These are phyloP conservation scores for Bursaphelenchus mucronatus DNA, from an alignment of 1,140 invertebrate genomes.

Conservation along the genomic window DNA sequence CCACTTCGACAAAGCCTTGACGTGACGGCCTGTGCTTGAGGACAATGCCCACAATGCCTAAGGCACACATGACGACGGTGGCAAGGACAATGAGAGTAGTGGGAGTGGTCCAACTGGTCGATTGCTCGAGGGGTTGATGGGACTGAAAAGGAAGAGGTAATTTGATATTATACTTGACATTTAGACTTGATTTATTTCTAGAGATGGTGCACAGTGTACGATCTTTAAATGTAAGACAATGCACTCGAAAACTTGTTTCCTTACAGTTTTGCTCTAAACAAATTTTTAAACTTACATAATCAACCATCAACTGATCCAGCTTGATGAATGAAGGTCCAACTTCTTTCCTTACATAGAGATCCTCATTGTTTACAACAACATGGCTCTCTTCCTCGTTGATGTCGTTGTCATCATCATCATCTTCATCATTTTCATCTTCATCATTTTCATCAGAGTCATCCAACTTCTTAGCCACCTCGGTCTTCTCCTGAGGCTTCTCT, in stretches of 20 bases:
- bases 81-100: conserved; percentile 6
- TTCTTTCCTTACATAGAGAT: conserved; percentile 37
- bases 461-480: conserved; percentile 26
- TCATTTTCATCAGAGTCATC: conserved; percentile 29
- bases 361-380: conserved; percentile 26
- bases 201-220: too few relatives aligned
- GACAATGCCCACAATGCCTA: conserved; percentile 66
- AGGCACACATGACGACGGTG: conserved; percentile 14
- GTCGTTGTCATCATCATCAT: conserved; percentile 39
- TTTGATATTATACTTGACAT: too few relatives aligned
- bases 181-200: too few relatives aligned
- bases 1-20: conserved; percentile 59
- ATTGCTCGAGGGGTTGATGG: conserved; percentile 15
- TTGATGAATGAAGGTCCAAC: conserved; percentile 39
- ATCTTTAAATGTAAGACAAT: neutral
- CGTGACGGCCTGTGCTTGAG: conserved; percentile 63
- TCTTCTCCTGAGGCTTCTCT: conserved; percentile 21
- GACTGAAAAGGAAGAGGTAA: too few relatives aligned
- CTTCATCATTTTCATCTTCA: conserved; percentile 42
- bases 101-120: conserved; percentile 4
- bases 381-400: conserved; percentile 30
- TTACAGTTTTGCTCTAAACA: neutral
- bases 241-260: neutral
- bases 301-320: conserved; percentile 39
- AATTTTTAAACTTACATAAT: conserved; percentile 20